Base-by-base conservation (phyloP, 2,797 vertebrate species). In the Arctocebus calabarensis region DNA sequence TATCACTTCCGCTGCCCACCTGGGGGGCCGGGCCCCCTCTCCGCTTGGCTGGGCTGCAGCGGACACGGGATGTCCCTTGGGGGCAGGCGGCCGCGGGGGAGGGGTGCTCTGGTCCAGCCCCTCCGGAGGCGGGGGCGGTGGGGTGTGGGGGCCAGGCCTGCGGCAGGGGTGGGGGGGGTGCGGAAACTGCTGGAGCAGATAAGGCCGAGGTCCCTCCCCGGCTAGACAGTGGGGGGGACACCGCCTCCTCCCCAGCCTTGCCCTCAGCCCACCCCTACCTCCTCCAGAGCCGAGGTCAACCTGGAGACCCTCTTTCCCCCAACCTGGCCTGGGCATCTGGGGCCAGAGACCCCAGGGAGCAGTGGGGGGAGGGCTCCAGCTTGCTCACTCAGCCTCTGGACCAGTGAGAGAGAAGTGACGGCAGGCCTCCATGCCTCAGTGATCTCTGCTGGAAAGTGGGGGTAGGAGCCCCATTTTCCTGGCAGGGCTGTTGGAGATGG, bases 141-240 rank as follows among this genome's bases (percentile, higher is more conserved):
- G 34, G 66, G n/a, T n/a, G 48, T 22, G n/a, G 22, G 81, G 77
- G 83, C 40, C 78, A 14, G 87, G 79, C 84, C 84, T 66, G 81
- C 48, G 84, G 75, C 97, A 96, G 97, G 96, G 78, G 88, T 66
- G 81, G 48, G 81, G 81, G 96, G 96, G 97, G 97, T 96, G 97
- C 98, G 98, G 98, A 99, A 99, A 97, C 98, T 99, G 98, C 98
- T 97, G 16, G 97, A 90, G 96, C 97, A 98, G 98, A 99, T 99
- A 99, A 99, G 98, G 90, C 95, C 96, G 97, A 98, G 98, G 98
- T 98, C 98, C 95, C 97, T 19, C 74, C 86, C 96, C 88, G 95
- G 97, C 74, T 66, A 97, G 96, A 97, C 95, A 2, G 95, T 96
- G 97, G 94, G 95, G 96, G 95, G 96, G 97, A 57, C 79, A 34